Conservation (phyloP, 2,113 vertebrate species). For the Xiphias gladius region DNA sequence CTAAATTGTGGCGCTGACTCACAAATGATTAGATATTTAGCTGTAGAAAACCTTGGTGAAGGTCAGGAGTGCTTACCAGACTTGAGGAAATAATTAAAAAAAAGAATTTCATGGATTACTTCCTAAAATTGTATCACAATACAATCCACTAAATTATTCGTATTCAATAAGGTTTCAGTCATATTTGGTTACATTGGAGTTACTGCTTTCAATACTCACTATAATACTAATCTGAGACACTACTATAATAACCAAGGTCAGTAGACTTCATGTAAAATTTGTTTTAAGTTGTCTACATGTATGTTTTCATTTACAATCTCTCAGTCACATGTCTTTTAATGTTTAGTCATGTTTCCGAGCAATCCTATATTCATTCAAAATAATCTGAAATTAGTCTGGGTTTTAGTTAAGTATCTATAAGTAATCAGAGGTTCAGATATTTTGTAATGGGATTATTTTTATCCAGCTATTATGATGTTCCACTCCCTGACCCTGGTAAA, state of each 20-base stretch:
- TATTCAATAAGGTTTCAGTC: too few relatives aligned
- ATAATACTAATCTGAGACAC: too few relatives aligned
- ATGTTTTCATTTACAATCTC: not conserved
- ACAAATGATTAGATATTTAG: not conserved
- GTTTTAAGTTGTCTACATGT: not conserved
- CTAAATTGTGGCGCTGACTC: not conserved
- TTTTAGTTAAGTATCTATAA: conserved; percentile 19
- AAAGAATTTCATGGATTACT: not conserved
- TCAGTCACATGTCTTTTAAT: not conserved
- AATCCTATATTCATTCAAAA: not conserved
- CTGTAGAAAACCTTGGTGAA: not conserved
- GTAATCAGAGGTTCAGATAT: conserved; percentile 10
- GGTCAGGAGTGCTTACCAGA: not conserved
- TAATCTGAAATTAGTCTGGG: not conserved
- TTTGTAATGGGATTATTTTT: conserved; percentile 26
- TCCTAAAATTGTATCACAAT: too few relatives aligned
- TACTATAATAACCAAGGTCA: too few relatives aligned
- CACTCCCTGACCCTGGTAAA: conserved; percentile 12
- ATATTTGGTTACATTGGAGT: too few relatives aligned
- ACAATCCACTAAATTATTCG: too few relatives aligned
- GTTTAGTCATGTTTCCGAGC: not conserved
- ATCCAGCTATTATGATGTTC: conserved; percentile 2
- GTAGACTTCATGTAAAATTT: not conserved
- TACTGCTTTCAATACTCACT: too few relatives aligned
- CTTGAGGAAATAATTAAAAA: too few relatives aligned